Evolutionary conservation across 2,797 vertebrate species (phyloP).

Genomic region (Thalassophryne amazonica): DNA sequence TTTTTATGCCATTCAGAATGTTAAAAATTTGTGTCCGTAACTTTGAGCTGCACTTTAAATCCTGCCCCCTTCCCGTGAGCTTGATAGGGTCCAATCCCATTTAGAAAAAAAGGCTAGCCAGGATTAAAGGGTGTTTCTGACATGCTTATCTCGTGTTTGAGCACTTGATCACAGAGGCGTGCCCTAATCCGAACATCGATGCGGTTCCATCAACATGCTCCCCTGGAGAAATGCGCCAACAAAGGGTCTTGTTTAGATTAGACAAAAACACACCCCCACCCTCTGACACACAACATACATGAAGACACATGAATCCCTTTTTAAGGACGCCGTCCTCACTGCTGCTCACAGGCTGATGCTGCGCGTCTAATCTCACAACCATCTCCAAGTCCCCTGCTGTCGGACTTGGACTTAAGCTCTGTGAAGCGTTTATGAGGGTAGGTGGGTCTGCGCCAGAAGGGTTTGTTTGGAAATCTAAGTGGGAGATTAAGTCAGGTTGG

Average conservation of each 20-base stretch:
- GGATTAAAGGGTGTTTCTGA: conserved; percentile 93
- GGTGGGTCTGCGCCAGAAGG: conserved; percentile 3
- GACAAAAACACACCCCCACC: conserved; percentile 19
- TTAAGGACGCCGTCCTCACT: conserved; percentile 42
- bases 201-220: conserved; percentile 86
- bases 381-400: conserved; percentile 67
- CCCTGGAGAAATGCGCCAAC: conserved; percentile 84
- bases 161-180: conserved; percentile 94
- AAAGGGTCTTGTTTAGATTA: conserved; percentile 85
- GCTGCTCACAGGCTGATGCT: conserved; percentile 88
- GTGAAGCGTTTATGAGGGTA: conserved; percentile 31
- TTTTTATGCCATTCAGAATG: too few species aligned
- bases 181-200: conserved; percentile 96
- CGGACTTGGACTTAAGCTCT: conserved; percentile 46
- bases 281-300: conserved; percentile 10
- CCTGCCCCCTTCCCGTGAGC: conserved; percentile 37
- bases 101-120: conserved; percentile 85
- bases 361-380: conserved; percentile 91
- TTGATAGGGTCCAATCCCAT: conserved; percentile 54
- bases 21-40: too few species aligned
- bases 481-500: conserved; percentile 76
- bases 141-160: conserved; percentile 94
- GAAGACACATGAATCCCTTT: conserved; percentile 35
- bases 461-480: conserved; percentile 68
- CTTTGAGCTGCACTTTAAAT: conserved; percentile 13